Evolutionary conservation across 2,888 invertebrate genomes (phyloP).

Genomic region (Yponomeuta cagnagella): DNA sequence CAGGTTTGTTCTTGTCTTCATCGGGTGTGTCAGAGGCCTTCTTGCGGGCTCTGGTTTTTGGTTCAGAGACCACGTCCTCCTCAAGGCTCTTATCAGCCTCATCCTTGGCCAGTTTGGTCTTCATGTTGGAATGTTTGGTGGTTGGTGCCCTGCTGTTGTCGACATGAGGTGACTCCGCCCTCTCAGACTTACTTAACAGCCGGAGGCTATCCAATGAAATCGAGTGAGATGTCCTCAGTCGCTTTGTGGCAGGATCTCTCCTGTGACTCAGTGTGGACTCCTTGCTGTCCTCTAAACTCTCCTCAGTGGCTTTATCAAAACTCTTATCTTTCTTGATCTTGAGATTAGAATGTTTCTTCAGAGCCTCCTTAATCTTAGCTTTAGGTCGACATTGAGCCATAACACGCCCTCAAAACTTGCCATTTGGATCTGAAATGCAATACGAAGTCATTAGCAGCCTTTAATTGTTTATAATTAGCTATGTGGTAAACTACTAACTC

Average conservation of each 20-base stretch:
- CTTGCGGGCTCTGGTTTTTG: slow-evolving; percentile 68
- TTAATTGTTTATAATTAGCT: slow-evolving; percentile 30
- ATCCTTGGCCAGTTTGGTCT: slow-evolving; percentile 68
- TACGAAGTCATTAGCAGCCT: slow-evolving; percentile 31
- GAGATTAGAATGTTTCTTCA: slow-evolving; percentile 24
- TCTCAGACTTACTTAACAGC: slow-evolving; percentile 12
- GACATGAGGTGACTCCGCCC: slow-evolving; percentile 62
- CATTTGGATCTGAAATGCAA: slow-evolving; percentile 55
- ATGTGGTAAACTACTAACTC: slow-evolving; percentile 31
- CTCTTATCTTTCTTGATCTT: slow-evolving; percentile 28
- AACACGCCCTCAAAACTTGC: slow-evolving; percentile 37
- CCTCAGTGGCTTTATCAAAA: slow-evolving; percentile 31
- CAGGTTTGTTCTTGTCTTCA: slow-evolving; percentile 55
- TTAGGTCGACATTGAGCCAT: slow-evolving; percentile 39
- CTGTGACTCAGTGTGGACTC: slow-evolving; percentile 22
- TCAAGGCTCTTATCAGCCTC: slow-evolving; percentile 63
- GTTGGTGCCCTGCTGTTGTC: slow-evolving; percentile 60
- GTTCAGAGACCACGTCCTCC: slow-evolving; percentile 61
- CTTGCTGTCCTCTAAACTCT: slow-evolving; percentile 24
- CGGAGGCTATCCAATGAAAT: slow-evolving; percentile 34
- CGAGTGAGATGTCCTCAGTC: slow-evolving; percentile 22
- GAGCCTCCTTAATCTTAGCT: slow-evolving; percentile 34
- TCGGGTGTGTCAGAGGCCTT: slow-evolving; percentile 60
- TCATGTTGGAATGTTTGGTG: slow-evolving; percentile 72
- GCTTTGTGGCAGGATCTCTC: slow-evolving; percentile 22